Conservation (phyloP, 2,888 invertebrate species). For the Melipona beecheii region DNA sequence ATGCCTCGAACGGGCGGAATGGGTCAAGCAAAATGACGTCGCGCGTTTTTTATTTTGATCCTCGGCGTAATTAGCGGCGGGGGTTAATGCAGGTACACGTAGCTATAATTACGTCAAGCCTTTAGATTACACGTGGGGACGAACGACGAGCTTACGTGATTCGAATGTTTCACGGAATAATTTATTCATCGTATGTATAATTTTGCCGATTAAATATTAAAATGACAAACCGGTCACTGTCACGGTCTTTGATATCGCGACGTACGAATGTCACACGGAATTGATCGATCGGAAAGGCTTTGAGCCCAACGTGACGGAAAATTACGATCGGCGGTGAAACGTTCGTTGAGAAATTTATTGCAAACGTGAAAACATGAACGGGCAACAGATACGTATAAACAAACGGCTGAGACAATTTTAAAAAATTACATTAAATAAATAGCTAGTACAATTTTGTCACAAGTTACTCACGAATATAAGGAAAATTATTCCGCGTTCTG, state of each 20-base stretch:
- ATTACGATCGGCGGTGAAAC: background rate
- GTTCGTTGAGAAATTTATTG: background rate
- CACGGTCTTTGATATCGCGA: background rate
- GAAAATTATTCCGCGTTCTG: background rate
- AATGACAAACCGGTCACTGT: background rate
- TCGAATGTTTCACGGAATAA: conserved; percentile 4
- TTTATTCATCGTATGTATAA: background rate
- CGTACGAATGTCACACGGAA: background rate
- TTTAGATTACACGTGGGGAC: background rate
- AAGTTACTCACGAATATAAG: no score
- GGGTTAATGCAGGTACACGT: background rate
- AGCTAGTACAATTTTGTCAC: no score
- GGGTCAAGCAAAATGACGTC: background rate
- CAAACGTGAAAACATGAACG: background rate
- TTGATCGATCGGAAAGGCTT: background rate
- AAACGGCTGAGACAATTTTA: no score
- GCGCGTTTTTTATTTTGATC: background rate
- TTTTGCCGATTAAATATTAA: background rate
- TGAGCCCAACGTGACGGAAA: background rate
- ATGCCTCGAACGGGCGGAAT: background rate
- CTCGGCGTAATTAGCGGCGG: background rate
- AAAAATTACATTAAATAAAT: no score
- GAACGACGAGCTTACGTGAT: background rate
- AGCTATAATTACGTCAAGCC: background rate
- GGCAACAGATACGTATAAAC: no score